These are phyloP conservation scores for Lophotis ruficrista DNA, from an alignment of 2,113 vertebrate species.

Conservation along the genomic window DNA sequence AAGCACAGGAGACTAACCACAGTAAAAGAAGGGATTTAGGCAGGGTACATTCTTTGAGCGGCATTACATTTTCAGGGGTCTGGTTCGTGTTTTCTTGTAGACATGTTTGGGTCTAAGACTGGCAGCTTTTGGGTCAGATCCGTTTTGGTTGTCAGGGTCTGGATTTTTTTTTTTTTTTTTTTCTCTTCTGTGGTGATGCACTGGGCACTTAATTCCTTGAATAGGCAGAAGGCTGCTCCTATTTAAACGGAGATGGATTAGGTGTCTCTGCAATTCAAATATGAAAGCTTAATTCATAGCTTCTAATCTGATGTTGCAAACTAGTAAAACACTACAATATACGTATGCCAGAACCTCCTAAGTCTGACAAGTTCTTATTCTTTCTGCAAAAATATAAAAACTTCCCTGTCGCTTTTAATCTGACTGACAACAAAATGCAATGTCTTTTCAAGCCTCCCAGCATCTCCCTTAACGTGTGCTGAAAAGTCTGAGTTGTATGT, in stretches of 20 bases:
- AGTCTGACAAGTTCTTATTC: neutral
- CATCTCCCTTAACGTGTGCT: neutral
- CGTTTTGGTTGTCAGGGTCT: neutral
- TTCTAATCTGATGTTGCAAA: neutral
- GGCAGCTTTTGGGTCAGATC: neutral
- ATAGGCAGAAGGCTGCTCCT: neutral
- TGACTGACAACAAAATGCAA: neutral
- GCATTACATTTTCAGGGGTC: neutral
- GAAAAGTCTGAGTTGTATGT: neutral
- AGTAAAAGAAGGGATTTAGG: neutral
- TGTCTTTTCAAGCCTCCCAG: neutral
- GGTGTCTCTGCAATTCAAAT: neutral
- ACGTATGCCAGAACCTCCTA: neutral
- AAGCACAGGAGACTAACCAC: neutral
- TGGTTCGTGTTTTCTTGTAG: conserved; percentile 3
- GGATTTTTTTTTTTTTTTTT: neutral
- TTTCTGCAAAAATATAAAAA: neutral
- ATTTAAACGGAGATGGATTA: neutral
- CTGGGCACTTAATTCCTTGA: neutral
- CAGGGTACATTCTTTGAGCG: neutral
- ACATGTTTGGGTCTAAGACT: neutral
- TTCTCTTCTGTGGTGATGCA: neutral
- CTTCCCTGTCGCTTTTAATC: neutral
- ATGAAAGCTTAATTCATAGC: neutral
- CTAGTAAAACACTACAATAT: neutral